Percentiles rank a stretch among this genome's conserved stretches.
These are phyloP conservation scores for Periphyllus acericola DNA, from an alignment of 2,888 invertebrate species.

Conservation along the genomic window DNA sequence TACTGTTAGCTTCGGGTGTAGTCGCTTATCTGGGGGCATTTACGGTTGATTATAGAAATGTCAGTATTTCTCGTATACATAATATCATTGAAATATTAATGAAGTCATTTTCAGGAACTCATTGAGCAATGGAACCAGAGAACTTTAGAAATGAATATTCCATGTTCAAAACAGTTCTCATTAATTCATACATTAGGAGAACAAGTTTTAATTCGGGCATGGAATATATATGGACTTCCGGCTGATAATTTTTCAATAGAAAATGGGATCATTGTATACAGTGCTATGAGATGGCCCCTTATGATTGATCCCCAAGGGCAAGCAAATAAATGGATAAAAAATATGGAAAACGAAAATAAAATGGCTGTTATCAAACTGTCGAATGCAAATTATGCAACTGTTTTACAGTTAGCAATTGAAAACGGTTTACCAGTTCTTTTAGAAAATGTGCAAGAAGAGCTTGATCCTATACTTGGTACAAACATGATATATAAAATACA, in stretches of 20 bases:
- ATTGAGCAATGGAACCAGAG: constrained; percentile 73
- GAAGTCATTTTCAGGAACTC: constrained; percentile 69
- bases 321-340: constrained; percentile 95
- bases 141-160: constrained; percentile 72
- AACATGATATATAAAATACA: not conserved
- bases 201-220: constrained; percentile 85
- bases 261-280: constrained; percentile 90
- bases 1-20: constrained; percentile 75
- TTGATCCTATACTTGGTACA: constrained; percentile 75
- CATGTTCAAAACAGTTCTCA: constrained; percentile 81
- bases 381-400: constrained; percentile 82
- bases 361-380: constrained; percentile 85
- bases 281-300: constrained; percentile 87
- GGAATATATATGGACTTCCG: constrained; percentile 90
- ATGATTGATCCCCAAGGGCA: constrained; percentile 98
- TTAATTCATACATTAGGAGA: constrained; percentile 83
- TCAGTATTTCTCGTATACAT: constrained; percentile 61
- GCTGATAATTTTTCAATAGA: constrained; percentile 91
- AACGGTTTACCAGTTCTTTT: constrained; percentile 81
- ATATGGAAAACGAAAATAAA: constrained; percentile 87
- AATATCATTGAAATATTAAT: not conserved
- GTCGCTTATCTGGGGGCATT: constrained; percentile 93
- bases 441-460: constrained; percentile 84
- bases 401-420: constrained; percentile 80
- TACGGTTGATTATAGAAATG: constrained; percentile 76